These are phyloP conservation scores for Mobula hypostoma DNA, from an alignment of 2,113 vertebrate species.

Conservation along the genomic window DNA sequence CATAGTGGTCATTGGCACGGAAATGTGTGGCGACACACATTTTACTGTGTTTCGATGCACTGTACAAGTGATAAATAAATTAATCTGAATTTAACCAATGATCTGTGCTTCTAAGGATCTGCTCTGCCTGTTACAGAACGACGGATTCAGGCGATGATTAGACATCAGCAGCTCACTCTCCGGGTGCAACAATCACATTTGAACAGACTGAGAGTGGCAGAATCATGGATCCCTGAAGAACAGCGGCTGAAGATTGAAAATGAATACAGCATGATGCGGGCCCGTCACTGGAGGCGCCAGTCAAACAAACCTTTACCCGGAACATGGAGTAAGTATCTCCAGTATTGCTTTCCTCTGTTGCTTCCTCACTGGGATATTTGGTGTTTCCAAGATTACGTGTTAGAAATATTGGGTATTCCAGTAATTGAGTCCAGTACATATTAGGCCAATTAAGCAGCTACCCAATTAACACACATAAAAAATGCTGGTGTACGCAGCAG, in stretches of 20 bases:
- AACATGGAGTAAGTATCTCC: not conserved
- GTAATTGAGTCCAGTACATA: too few relatives aligned
- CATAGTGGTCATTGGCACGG: too few relatives aligned
- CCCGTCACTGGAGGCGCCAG: not conserved
- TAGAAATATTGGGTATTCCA: too few relatives aligned
- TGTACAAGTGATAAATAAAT: too few relatives aligned
- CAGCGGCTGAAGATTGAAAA: slow-evolving; percentile 20
- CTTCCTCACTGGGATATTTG: not conserved
- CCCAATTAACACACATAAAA: too few relatives aligned
- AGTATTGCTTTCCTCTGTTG: not conserved
- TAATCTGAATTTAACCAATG: not conserved
- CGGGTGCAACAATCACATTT: not conserved
- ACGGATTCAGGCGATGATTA: slow-evolving; percentile 18
- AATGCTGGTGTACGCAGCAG: too few relatives aligned
- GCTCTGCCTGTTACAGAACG: not conserved
- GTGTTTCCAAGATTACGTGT: too few relatives aligned
- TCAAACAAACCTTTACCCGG: not conserved
- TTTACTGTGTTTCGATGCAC: too few relatives aligned
- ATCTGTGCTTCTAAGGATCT: not conserved
- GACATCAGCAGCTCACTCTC: not conserved
- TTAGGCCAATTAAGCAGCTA: too few relatives aligned
- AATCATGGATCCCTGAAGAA: slow-evolving; percentile 31
- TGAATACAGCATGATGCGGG: slow-evolving; percentile 26
- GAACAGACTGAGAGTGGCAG: slow-evolving; percentile 2
- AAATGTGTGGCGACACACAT: too few relatives aligned